Evolutionary conservation across 2,888 invertebrate species (phyloP).

Genomic region (Drosophila paranaensis): DNA sequence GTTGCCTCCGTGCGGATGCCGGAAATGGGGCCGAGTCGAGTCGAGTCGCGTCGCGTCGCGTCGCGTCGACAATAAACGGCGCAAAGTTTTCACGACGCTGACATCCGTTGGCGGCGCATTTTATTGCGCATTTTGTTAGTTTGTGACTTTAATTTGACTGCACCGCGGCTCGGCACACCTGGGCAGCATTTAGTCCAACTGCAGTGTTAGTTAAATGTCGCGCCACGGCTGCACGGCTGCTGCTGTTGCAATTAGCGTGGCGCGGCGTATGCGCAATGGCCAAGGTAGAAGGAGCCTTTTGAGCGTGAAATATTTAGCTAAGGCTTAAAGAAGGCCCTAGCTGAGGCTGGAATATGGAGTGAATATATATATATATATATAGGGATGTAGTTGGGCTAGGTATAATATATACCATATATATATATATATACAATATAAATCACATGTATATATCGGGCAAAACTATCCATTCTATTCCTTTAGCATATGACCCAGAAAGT

Average conservation of each 20-base stretch:
- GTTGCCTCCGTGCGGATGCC: slow-evolving; percentile 42
- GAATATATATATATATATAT: no score
- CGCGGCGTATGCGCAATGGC: neutral
- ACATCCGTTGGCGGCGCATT: slow-evolving; percentile 64
- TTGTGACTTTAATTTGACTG: slow-evolving; percentile 65
- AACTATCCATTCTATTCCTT: no score
- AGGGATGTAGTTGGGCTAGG: no score
- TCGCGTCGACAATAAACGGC: slow-evolving; percentile 72
- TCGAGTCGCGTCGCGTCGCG: slow-evolving; percentile 47
- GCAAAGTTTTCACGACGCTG: slow-evolving; percentile 58
- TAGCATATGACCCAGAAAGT: no score
- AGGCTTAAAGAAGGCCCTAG: neutral
- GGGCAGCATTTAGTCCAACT: slow-evolving; percentile 39
- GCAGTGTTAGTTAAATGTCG: slow-evolving; percentile 43
- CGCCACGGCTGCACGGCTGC: slow-evolving; percentile 20
- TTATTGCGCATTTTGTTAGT: slow-evolving; percentile 62
- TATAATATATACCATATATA: no score
- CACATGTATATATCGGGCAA: no score
- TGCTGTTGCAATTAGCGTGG: slow-evolving; percentile 48
- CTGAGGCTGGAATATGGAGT: no score
- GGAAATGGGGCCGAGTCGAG: slow-evolving; percentile 62
- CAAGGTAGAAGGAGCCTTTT: slow-evolving; percentile 1
- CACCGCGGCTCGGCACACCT: slow-evolving; percentile 33
- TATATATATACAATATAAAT: no score
- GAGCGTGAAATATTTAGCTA: slow-evolving; percentile 8